Conservation (phyloP, 2,113 vertebrate species). For the Stegostoma tigrinum region DNA sequence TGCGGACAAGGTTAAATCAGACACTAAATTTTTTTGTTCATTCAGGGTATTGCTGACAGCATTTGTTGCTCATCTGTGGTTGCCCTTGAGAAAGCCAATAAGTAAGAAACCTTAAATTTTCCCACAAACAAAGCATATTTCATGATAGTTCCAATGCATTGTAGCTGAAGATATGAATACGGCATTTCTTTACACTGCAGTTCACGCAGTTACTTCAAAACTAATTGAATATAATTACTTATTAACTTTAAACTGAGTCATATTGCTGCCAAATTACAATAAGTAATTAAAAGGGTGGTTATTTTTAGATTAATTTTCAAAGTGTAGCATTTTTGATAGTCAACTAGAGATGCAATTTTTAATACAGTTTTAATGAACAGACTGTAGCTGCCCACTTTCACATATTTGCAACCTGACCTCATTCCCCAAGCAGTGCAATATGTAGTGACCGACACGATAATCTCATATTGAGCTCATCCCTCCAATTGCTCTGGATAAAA, state of each 20-base stretch:
- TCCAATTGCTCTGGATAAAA: not conserved
- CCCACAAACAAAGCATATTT: not conserved
- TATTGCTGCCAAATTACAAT: not conserved
- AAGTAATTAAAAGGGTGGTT: not conserved
- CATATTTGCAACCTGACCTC: not conserved
- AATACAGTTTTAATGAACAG: not conserved
- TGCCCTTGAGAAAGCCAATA: not conserved
- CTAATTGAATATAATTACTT: not conserved
- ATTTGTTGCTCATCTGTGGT: too few species aligned
- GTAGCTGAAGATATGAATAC: not conserved
- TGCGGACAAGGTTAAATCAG: too few species aligned
- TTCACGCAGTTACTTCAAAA: not conserved
- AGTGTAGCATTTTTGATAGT: not conserved
- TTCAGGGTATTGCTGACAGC: too few species aligned
- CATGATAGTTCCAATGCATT: not conserved
- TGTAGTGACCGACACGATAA: not conserved
- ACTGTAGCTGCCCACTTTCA: not conserved
- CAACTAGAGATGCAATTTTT: not conserved
- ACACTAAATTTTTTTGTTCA: too few species aligned
- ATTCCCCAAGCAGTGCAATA: not conserved
- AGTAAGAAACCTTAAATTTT: not conserved
- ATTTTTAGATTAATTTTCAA: not conserved
- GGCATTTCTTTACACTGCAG: not conserved
- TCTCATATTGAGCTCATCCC: not conserved
- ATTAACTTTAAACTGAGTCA: not conserved